Percentiles rank a stretch among this genome's conserved stretches.
These are phyloP conservation scores for Odocoileus virginianus DNA, from an alignment of 2,113 vertebrate species.

Conservation along the genomic window DNA sequence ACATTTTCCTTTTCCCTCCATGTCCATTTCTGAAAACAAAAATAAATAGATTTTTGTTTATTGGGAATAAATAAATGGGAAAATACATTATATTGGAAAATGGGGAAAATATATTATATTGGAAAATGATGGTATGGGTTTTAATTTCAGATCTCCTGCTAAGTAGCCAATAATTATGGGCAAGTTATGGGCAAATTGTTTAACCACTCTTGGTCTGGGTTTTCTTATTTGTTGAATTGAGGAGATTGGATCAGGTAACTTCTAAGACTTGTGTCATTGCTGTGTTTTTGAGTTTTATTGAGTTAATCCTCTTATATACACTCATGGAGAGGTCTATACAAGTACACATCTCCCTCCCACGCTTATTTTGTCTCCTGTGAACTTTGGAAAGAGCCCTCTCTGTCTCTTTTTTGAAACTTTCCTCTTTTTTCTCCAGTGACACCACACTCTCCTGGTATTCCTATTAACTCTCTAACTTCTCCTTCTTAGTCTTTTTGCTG, in stretches of 20 bases:
- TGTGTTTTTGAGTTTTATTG: background rate
- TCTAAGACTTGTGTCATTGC: background rate
- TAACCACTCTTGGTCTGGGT: background rate
- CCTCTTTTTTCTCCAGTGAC: background rate
- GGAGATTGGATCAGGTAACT: background rate
- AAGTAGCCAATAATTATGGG: background rate
- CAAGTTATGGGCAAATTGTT: background rate
- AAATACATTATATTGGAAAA: background rate
- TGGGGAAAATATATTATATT: background rate
- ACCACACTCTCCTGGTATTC: background rate
- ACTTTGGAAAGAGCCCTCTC: background rate
- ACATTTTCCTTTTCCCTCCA: background rate
- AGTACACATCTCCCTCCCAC: background rate
- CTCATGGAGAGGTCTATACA: background rate
- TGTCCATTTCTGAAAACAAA: background rate
- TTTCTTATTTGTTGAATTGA: background rate
- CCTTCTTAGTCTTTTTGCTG: background rate
- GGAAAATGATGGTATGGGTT: background rate
- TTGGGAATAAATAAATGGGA: background rate
- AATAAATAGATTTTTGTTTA: background rate
- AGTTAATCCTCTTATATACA: background rate
- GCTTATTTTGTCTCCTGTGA: background rate
- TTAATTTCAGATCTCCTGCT: background rate
- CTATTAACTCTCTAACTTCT: background rate
- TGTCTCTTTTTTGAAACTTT: background rate